A percentile compares a stretch with the other conserved stretches of the same genome.
These are phyloP conservation scores for Drosophila nebulosa DNA, from an alignment of 1,140 invertebrate genomes.

Conservation along the genomic window DNA sequence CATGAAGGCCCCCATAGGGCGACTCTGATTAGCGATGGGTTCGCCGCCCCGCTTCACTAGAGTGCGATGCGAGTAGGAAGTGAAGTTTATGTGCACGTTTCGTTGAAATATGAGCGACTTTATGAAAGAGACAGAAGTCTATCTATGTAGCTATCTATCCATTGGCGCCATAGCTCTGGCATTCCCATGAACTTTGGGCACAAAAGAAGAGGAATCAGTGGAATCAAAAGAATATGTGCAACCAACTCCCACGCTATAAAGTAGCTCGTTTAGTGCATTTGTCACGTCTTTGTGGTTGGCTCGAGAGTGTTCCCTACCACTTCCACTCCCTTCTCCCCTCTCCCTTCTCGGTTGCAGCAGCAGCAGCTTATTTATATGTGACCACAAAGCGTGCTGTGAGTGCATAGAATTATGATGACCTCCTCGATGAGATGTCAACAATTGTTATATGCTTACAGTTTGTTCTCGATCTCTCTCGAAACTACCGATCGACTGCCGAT, in stretches of 20 bases:
- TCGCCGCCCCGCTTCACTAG: too few relatives aligned
- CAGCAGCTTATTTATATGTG: conserved; percentile 60
- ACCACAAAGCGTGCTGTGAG: conserved; percentile 48
- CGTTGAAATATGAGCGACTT: conserved; percentile 68
- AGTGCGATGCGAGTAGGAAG: conserved; percentile 54
- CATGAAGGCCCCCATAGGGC: conserved; percentile 47
- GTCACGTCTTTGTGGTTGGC: conserved; percentile 65
- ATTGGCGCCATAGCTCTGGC: conserved; percentile 51
- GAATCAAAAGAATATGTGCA: neutral
- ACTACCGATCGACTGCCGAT: conserved; percentile 15
- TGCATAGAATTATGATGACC: conserved; percentile 53
- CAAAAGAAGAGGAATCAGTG: conserved; percentile 14
- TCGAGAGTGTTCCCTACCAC: conserved; percentile 6
- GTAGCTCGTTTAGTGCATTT: conserved; percentile 73
- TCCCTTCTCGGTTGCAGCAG: neutral
- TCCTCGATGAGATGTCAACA: neutral
- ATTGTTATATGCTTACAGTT: neutral
- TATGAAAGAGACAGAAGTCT: conserved; percentile 18
- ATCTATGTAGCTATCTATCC: conserved; percentile 12
- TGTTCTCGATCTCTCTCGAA: too few relatives aligned
- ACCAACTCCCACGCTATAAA: conserved; percentile 65
- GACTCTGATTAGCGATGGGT: conserved; percentile 51
- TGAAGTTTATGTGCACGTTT: conserved; percentile 65
- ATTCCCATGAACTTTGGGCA: conserved; percentile 52
- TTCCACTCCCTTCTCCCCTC: neutral